Evolutionary conservation across 2,797 vertebrate species (phyloP).

Genomic region (Cercopithecus petaurista): DNA sequence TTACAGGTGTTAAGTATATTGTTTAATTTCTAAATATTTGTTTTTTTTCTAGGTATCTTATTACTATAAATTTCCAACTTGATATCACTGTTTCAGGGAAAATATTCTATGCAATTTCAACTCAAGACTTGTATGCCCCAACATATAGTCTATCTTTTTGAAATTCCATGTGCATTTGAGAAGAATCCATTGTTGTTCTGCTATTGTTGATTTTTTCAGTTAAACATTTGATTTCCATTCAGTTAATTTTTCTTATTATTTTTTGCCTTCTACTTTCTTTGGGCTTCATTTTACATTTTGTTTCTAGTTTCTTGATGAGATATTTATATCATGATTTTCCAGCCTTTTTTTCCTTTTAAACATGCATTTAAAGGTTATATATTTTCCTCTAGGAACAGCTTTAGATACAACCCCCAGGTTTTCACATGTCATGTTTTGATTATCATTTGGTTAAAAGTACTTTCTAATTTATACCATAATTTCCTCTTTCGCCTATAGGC

Average conservation of each 20-base stretch:
- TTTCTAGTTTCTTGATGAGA: constrained; percentile 22
- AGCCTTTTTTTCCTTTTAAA: constrained; percentile 10
- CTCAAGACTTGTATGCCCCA: background rate
- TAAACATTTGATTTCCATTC: background rate
- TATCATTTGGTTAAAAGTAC: constrained; percentile 33
- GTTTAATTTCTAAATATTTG: constrained; percentile 47
- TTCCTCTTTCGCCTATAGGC: background rate
- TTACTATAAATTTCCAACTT: background rate
- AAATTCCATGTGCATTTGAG: constrained; percentile 8
- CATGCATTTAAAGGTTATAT: background rate
- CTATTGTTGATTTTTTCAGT: background rate
- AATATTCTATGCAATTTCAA: constrained; percentile 22
- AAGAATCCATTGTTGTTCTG: constrained; percentile 10
- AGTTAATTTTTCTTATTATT: constrained; percentile 1
- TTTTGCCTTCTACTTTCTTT: constrained; percentile 9
- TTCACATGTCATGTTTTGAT: constrained; percentile 27
- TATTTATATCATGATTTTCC: constrained; percentile 5
- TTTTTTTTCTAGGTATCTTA: constrained; percentile 7
- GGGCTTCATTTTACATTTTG: background rate
- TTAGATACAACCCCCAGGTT: background rate
- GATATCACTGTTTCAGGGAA: background rate
- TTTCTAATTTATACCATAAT: constrained; percentile 20
- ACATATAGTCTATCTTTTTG: background rate
- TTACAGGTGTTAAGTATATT: background rate
- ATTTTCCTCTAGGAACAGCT: background rate